Base-by-base conservation (phyloP, 2,797 vertebrate species). In the Spinibarbus caldwelli region DNA sequence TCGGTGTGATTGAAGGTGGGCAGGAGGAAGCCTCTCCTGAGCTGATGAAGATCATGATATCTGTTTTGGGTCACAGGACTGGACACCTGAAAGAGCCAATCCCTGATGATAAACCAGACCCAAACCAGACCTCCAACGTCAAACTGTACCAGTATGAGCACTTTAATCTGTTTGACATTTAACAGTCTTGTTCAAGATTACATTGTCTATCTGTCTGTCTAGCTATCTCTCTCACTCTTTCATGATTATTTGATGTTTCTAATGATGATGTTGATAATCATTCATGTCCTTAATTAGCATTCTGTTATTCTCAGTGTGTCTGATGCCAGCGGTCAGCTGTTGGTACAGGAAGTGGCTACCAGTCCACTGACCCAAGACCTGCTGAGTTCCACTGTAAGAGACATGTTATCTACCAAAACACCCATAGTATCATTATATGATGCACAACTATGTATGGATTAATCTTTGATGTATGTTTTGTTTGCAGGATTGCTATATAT, bases 121-220 rank as follows among this genome's bases (percentile, higher is more conserved):
- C 92, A 43, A 73, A 85, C 38, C 95, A 96, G 91, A 95, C 87
- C 57, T 86, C 89, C 17, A 94, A 82, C 0, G 91, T 98, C 89
- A 93, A 95, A 12, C 97, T 98, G 49, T 98, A 98, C 91, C 96
- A 97, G 97, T 98, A 98, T 91, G 96, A 97, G 96, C 52, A 78
- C 21, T 52, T 14, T 45, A 10, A 26, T 52, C 43, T 19, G 17
- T 21, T 23, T 23, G 21, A 3, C 19, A 23, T 54, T 54, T 8
- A 23, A 23, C 7, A 52, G 2, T 21, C 49, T 52, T 52, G 4
- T 31, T 45, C 4, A 8, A 8, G 57, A 29, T n/a, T 11, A 26
- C 2, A 29, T 14, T 29, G 2, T 62, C 29, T 34, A 2, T 12
- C 31, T 38, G 10, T 19, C 66, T 34, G 14, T 64, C 23, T 75